phyloP scores from a whole-genome alignment of 1,140 invertebrate species.

The Matsumurasca onukii region DNA sequence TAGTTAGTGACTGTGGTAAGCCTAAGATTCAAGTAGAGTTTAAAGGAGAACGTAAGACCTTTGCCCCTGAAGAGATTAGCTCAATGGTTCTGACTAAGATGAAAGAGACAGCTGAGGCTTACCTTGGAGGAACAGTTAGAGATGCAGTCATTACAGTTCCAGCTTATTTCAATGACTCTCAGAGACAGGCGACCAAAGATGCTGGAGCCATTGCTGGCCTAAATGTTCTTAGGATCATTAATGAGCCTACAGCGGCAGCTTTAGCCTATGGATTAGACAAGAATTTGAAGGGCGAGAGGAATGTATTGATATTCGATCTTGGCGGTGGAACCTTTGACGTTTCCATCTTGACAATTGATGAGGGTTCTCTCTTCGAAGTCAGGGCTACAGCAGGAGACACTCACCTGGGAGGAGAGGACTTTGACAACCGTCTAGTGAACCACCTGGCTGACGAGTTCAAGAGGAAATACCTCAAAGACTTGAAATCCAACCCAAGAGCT shows the following conservation, averaged over 20 bases:
- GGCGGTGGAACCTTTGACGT: too few relatives aligned
- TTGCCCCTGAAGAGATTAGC: constrained; percentile 75
- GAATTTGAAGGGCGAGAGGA: constrained; percentile 55
- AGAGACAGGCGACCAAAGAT: too few relatives aligned
- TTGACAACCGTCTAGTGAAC: too few relatives aligned
- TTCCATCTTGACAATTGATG: too few relatives aligned
- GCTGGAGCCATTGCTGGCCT: too few relatives aligned
- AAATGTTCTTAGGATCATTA: too few relatives aligned
- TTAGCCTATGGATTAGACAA: constrained; percentile 92
- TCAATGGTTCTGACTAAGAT: too few relatives aligned
- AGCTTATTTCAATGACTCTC: too few relatives aligned
- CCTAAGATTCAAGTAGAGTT: constrained; percentile 72
- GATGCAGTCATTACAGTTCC: too few relatives aligned
- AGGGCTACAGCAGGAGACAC: constrained; percentile 77
- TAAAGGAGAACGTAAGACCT: constrained; percentile 68
- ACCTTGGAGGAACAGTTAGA: too few relatives aligned
- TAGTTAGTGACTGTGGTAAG: constrained; percentile 65
- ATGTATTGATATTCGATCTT: too few relatives aligned
- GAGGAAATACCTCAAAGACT: constrained; percentile 54
- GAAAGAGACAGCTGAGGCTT: too few relatives aligned
- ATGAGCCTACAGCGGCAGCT: constrained; percentile 96
- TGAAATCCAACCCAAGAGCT: constrained; percentile 51
- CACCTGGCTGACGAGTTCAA: constrained; percentile 45
- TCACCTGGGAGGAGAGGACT: constrained; percentile 91
- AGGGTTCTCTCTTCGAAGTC: not conserved